Percentiles rank a stretch among this genome's conserved stretches.
Evolutionary conservation across 2,113 vertebrate genomes (phyloP).

Genomic region (Panurus biarmicus): DNA sequence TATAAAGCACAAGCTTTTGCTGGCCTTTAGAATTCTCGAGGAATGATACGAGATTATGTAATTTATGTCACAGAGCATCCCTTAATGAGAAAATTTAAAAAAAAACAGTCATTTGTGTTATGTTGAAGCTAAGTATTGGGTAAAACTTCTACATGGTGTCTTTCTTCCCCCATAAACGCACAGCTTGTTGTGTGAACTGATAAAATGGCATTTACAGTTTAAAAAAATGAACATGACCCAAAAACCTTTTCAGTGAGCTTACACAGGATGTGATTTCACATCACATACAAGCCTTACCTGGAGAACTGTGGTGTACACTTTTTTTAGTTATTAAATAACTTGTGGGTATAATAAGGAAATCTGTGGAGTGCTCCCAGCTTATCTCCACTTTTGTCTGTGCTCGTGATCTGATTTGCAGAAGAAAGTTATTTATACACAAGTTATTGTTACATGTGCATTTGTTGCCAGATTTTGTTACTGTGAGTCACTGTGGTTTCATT

Average conservation of each 20-base stretch:
- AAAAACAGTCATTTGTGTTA: not conserved
- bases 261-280: not conserved
- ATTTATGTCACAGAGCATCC: not conserved
- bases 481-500: not conserved
- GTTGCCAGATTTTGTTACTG: not conserved
- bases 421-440: not conserved
- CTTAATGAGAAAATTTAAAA: not conserved
- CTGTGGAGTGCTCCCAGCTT: not conserved
- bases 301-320: not conserved
- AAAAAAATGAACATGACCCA: not conserved
- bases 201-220: not conserved
- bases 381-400: not conserved
- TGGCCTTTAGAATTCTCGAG: not conserved
- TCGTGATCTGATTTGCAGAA: not conserved
- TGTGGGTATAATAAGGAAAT: not conserved
- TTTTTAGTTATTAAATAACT: not conserved
- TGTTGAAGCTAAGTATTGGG: not conserved
- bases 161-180: not conserved
- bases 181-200: not conserved
- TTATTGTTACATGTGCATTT: not conserved
- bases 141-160: not conserved
- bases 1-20: not conserved
- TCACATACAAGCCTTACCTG: not conserved
- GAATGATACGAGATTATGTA: not conserved
- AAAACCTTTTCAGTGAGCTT: not conserved